phyloP scores from a whole-genome alignment of 2,888 invertebrate genomes.

The Maniola hyperantus region DNA sequence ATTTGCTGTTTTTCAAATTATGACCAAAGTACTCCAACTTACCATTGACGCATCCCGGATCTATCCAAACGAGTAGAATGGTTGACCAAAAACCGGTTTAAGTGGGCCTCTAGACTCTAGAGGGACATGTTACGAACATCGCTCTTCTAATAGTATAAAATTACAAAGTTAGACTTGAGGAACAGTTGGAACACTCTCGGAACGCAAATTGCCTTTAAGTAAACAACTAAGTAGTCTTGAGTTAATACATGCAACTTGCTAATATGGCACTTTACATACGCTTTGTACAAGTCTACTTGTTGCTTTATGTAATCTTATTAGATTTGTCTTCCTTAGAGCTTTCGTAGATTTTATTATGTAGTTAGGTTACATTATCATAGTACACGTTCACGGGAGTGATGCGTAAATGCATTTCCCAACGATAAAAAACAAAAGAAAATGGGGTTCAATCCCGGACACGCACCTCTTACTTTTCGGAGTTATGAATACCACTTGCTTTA shows the following conservation, averaged over 20 bases:
- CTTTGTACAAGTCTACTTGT: slow-evolving; percentile 11
- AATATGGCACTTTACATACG: slow-evolving; percentile 13
- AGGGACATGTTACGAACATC: neutral
- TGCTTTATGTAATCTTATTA: neutral
- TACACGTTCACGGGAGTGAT: too few species aligned
- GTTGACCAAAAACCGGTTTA: neutral
- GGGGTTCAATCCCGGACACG: too few species aligned
- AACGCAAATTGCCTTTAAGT: slow-evolving; percentile 8
- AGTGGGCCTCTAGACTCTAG: too few species aligned
- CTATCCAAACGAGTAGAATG: neutral
- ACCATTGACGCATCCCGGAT: too few species aligned
- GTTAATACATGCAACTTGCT: slow-evolving; percentile 17
- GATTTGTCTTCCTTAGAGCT: neutral
- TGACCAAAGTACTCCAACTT: too few species aligned
- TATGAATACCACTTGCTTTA: too few species aligned
- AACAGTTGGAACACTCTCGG: neutral
- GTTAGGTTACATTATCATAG: neutral
- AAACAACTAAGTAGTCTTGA: slow-evolving; percentile 13
- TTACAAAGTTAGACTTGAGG: neutral
- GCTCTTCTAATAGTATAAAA: neutral
- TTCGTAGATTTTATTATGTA: neutral
- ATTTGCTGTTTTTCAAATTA: too few species aligned
- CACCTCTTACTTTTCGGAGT: too few species aligned
- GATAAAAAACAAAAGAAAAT: too few species aligned
- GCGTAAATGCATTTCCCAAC: too few species aligned